phyloP scores from a whole-genome alignment of 2,888 invertebrate species.

The Drosophila quasianomalipes region DNA sequence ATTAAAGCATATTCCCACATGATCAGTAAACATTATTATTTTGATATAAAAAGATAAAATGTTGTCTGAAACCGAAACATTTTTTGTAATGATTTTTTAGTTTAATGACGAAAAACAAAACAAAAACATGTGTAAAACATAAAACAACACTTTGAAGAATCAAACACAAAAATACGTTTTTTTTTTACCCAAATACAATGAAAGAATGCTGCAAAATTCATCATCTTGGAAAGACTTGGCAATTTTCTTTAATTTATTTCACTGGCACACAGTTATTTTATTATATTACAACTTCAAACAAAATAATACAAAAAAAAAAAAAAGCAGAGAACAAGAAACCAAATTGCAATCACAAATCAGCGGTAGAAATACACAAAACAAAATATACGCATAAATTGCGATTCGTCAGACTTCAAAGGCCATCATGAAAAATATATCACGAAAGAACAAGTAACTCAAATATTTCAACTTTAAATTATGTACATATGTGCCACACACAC shows the following conservation, averaged over 20 bases:
- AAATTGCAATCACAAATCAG: constrained; percentile 22
- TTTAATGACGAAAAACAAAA: neutral
- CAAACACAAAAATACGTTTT: neutral
- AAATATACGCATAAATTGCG: constrained; percentile 19
- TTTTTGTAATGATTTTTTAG: too few species aligned
- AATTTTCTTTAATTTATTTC: constrained; percentile 2
- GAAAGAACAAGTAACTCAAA: constrained; percentile 1
- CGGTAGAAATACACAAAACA: constrained; percentile 15
- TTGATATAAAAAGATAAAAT: neutral
- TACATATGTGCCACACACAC: constrained; percentile 6
- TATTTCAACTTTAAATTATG: neutral
- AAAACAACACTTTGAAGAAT: neutral
- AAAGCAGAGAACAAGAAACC: constrained; percentile 2
- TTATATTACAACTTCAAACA: constrained; percentile 2
- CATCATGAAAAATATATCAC: constrained; percentile 4
- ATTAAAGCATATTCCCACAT: neutral
- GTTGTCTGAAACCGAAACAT: neutral
- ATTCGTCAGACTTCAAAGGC: constrained; percentile 7
- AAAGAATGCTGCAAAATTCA: neutral
- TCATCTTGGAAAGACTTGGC: neutral
- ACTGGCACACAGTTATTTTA: neutral
- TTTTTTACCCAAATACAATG: neutral
- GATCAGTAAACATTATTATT: neutral
- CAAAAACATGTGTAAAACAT: neutral
- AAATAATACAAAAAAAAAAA: neutral